Evolutionary conservation across 2,113 vertebrate genomes (phyloP).

Genomic region (Uria lomvia): DNA sequence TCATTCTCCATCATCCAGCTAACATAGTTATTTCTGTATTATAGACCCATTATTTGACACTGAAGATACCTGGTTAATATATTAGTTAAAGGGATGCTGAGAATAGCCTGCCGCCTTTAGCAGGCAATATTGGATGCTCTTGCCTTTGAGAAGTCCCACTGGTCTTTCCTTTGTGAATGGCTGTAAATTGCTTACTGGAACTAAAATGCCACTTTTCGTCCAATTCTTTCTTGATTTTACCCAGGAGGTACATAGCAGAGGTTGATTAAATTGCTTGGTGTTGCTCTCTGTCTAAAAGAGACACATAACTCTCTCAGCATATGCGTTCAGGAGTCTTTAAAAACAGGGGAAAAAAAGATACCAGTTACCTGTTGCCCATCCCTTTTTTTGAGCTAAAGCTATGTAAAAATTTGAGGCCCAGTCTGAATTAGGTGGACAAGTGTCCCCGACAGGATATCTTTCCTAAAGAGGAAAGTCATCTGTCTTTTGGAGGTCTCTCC

Average conservation of each 20-base stretch:
- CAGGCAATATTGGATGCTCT: not conserved
- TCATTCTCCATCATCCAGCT: not conserved
- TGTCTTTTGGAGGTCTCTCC: not conserved
- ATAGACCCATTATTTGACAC: not conserved
- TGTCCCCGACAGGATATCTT: not conserved
- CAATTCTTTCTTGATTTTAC: constrained; percentile 25
- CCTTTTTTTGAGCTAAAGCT: not conserved
- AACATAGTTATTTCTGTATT: not conserved
- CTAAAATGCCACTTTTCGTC: constrained; percentile 14
- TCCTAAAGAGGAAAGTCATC: not conserved
- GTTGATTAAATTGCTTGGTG: constrained; percentile 26
- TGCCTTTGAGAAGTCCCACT: constrained; percentile 37
- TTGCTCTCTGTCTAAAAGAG: not conserved
- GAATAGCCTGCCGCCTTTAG: not conserved
- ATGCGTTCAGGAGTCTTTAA: not conserved
- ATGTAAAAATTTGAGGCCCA: not conserved
- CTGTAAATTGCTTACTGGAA: constrained; percentile 49
- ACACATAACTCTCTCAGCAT: not conserved
- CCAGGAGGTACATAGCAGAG: not conserved
- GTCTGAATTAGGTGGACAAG: not conserved
- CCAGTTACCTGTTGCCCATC: not conserved
- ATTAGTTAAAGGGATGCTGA: constrained; percentile 6
- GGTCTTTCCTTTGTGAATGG: constrained; percentile 59
- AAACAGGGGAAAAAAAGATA: not conserved
- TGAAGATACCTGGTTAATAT: constrained; percentile 7